A percentile compares a stretch with the other conserved stretches of the same genome.
These are phyloP conservation scores for Eulemur coronatus DNA, from an alignment of 2,797 vertebrate species.

Conservation along the genomic window DNA sequence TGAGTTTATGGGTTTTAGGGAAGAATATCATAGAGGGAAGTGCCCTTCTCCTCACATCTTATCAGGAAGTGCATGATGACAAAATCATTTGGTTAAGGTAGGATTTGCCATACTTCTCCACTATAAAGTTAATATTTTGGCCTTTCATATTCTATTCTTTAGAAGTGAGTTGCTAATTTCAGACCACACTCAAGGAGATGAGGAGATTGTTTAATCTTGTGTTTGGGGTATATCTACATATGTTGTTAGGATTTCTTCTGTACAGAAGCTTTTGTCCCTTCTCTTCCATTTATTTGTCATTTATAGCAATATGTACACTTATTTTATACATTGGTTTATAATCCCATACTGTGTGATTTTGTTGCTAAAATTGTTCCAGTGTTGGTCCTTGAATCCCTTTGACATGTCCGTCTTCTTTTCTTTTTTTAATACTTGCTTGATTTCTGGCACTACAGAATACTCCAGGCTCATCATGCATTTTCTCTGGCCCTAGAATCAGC, in stretches of 20 bases:
- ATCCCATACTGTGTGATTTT: neutral
- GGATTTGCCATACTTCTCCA: neutral
- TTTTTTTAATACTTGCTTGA: neutral
- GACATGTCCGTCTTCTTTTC: neutral
- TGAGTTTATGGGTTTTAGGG: neutral
- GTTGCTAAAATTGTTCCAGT: neutral
- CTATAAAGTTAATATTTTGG: neutral
- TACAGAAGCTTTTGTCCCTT: neutral
- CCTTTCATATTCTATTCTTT: neutral
- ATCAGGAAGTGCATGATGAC: neutral
- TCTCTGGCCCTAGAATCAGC: neutral
- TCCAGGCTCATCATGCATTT: neutral
- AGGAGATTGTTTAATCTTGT: neutral
- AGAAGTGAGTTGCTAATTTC: constrained; percentile 1
- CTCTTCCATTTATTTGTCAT: neutral
- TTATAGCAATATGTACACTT: neutral
- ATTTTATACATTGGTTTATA: neutral
- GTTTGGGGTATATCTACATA: neutral
- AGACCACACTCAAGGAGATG: neutral
- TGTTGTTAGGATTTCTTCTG: neutral
- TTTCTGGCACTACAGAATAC: neutral
- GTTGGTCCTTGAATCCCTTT: neutral
- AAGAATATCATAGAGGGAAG: neutral
- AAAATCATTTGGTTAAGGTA: neutral
- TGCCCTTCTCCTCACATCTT: neutral